These are phyloP conservation scores for Caenorhabditis tropicalis DNA, from an alignment of 1,140 invertebrate genomes.

Conservation along the genomic window DNA sequence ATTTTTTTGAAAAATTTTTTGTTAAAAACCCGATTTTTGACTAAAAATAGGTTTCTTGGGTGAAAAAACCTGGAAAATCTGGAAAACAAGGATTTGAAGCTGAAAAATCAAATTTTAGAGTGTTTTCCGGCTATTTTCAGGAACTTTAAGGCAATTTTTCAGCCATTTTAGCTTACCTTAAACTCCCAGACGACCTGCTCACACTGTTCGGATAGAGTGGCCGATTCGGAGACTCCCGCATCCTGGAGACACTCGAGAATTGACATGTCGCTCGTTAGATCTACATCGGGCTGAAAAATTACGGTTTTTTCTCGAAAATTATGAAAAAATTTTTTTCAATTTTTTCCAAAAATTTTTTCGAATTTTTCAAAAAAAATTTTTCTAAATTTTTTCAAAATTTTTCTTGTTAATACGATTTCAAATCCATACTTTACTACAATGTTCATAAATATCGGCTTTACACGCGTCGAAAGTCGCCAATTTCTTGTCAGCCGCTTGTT, in stretches of 20 bases:
- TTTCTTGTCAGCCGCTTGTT: not conserved
- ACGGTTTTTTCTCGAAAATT: not conserved
- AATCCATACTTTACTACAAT: conserved; percentile 56
- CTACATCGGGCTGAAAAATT: conserved; percentile 63
- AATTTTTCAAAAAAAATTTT: not conserved
- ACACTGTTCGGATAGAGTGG: conserved; percentile 60
- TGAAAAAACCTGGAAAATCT: not conserved
- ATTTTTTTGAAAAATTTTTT: no score
- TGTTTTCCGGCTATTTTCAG: no score
- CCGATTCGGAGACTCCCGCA: conserved; percentile 63
- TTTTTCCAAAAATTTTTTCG: not conserved
- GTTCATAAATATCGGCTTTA: conserved; percentile 61
- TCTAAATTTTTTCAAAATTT: not conserved
- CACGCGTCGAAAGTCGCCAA: conserved; percentile 48
- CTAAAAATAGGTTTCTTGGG: no score
- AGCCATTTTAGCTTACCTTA: conserved; percentile 63
- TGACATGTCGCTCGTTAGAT: conserved; percentile 66
- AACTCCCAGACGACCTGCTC: conserved; percentile 69
- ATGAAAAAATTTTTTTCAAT: not conserved
- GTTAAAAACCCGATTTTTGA: no score
- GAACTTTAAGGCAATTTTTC: no score
- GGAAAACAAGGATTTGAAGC: not conserved
- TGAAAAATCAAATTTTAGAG: no score
- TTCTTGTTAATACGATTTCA: not conserved
- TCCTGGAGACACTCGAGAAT: conserved; percentile 71